Conservation (phyloP, 2,888 invertebrate species). For the Portevinia maculata region DNA sequence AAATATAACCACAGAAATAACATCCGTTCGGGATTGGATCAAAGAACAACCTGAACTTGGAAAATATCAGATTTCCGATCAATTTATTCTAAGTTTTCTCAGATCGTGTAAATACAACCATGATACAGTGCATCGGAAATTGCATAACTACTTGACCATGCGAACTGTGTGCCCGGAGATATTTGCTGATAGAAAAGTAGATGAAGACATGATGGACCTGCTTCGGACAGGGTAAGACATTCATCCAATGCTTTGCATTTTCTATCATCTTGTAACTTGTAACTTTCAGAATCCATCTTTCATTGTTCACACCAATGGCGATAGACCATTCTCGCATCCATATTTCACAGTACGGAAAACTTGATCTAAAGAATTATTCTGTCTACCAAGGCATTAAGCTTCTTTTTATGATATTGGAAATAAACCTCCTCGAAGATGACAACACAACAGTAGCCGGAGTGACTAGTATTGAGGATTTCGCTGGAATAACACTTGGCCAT, state of each 20-base stretch:
- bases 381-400: conserved; percentile 83
- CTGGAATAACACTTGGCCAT: conserved; percentile 83
- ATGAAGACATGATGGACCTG: conserved; percentile 59
- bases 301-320: conserved; percentile 76
- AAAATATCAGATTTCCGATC: conserved; percentile 79
- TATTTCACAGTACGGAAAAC: conserved; percentile 82
- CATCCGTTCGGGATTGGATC: conserved; percentile 82
- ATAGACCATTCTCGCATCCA: conserved; percentile 82
- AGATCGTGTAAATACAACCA: conserved; percentile 83
- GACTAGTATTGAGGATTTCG: conserved; percentile 84
- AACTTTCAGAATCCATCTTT: conserved; percentile 73
- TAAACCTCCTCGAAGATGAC: conserved; percentile 85
- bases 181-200: conserved; percentile 78
- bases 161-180: conserved; percentile 84
- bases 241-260: too few relatives aligned
- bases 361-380: conserved; percentile 82
- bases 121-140: conserved; percentile 83
- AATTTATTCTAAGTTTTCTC: conserved; percentile 83
- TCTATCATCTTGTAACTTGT: neutral
- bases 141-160: conserved; percentile 84
- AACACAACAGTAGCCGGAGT: conserved; percentile 83
- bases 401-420: conserved; percentile 84
- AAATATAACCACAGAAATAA: conserved; percentile 79
- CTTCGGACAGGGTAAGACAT: conserved; percentile 74
- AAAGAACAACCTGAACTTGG: conserved; percentile 81